Conservation (phyloP, 2,888 invertebrate species). For the Andrena dorsata region DNA sequence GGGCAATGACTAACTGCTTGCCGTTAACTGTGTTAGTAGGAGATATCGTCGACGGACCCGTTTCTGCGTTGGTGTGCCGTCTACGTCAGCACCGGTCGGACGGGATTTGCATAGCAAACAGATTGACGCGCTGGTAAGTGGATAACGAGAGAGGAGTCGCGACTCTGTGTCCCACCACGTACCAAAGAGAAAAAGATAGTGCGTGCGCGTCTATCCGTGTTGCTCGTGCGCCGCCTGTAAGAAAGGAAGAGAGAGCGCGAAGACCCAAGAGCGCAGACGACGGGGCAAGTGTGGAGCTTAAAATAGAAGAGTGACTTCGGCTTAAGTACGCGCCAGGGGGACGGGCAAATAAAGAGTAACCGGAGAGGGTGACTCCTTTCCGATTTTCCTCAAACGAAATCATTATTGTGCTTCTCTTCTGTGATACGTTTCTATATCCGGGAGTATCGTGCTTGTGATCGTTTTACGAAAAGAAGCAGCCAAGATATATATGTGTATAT, state of each 20-base stretch:
- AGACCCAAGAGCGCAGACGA: conserved; percentile 62
- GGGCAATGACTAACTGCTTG: conserved; percentile 81
- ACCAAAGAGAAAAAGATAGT: conserved; percentile 60
- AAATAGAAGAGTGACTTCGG: conserved; percentile 73
- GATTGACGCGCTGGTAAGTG: conserved; percentile 83
- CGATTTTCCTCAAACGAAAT: conserved; percentile 51
- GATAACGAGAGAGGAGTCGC: conserved; percentile 79
- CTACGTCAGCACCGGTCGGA: conserved; percentile 82
- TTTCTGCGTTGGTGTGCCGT: conserved; percentile 71
- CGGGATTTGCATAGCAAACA: conserved; percentile 84
- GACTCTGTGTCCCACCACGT: conserved; percentile 52
- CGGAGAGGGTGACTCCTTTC: conserved; percentile 57
- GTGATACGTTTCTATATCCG: conserved; percentile 63
- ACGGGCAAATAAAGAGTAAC: conserved; percentile 62
- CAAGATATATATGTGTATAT: not conserved
- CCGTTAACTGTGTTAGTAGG: conserved; percentile 79
- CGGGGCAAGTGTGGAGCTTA: conserved; percentile 68
- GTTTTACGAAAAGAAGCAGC: conserved; percentile 3
- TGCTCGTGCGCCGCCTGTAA: conserved; percentile 23
- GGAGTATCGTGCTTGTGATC: conserved; percentile 31
- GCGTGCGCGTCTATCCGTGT: conserved; percentile 29
- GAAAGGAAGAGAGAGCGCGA: conserved; percentile 45
- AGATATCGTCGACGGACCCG: conserved; percentile 74
- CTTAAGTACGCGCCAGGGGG: conserved; percentile 64
- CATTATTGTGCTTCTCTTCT: conserved; percentile 49